phyloP scores from a whole-genome alignment of 2,113 vertebrate genomes.

The Chloropsis cyanopogon region DNA sequence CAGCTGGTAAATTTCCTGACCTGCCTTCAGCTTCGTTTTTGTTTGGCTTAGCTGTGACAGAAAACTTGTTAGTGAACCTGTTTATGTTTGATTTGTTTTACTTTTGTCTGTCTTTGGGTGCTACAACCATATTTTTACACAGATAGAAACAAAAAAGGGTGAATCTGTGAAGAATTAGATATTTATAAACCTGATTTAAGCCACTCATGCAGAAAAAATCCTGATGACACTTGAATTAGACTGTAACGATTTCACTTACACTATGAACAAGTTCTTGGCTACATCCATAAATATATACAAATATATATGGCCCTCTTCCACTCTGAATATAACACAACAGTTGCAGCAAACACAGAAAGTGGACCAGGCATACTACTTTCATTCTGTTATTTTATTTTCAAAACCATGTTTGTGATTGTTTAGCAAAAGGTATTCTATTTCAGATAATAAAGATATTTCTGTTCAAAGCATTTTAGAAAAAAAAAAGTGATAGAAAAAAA shows the following conservation, averaged over 20 bases:
- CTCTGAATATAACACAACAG: neutral
- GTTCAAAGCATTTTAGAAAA: neutral
- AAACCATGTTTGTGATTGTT: neutral
- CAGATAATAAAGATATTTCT: neutral
- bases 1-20: neutral
- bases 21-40: neutral
- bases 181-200: neutral
- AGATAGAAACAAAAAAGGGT: neutral
- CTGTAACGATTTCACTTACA: neutral
- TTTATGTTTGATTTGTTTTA: neutral
- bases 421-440: neutral
- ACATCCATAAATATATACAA: neutral
- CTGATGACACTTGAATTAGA: neutral
- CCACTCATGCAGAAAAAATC: neutral
- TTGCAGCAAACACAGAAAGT: neutral
- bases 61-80: neutral
- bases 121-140: neutral
- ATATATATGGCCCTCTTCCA: rapidly evolving
- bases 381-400: neutral
- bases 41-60: neutral
- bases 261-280: neutral
- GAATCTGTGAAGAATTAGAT: neutral
- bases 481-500: neutral
- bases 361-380: neutral
- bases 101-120: neutral